Conservation (phyloP, 2,888 invertebrate genomes). For the Temnothorax rugatulus region DNA sequence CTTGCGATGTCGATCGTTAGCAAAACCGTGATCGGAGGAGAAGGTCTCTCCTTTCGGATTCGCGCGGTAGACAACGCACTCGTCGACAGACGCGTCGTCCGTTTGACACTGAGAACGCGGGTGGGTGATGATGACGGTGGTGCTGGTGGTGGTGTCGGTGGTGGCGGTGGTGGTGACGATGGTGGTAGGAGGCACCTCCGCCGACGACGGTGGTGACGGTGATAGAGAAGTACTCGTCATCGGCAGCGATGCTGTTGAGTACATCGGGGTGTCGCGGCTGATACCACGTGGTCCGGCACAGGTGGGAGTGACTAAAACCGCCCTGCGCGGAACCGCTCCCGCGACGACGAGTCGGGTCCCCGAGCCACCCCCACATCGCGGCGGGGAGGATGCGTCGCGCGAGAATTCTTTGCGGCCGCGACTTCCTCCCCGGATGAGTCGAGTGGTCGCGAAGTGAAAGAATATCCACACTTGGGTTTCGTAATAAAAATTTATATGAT, state of each 20-base stretch:
- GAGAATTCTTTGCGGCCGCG: conserved; percentile 1
- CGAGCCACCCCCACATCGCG: conserved; percentile 20
- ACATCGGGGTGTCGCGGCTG: conserved; percentile 31
- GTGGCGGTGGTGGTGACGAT: conserved; percentile 51
- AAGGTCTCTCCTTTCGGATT: conserved; percentile 48
- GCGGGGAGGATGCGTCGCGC: background rate
- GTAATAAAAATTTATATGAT: background rate
- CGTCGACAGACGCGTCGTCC: conserved; percentile 60
- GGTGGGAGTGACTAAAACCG: conserved; percentile 82
- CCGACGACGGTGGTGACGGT: conserved; percentile 53
- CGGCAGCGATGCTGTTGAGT: conserved; percentile 27
- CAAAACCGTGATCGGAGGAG: conserved; percentile 46
- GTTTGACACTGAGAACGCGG: conserved; percentile 63
- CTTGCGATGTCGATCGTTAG: background rate
- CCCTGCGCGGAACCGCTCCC: conserved; percentile 70
- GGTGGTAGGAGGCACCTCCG: conserved; percentile 57
- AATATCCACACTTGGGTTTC: background rate
- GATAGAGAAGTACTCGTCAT: conserved; percentile 31
- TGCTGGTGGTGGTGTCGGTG: conserved; percentile 45
- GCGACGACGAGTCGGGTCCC: conserved; percentile 8
- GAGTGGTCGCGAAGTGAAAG: background rate
- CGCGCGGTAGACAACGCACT: conserved; percentile 57
- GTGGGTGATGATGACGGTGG: conserved; percentile 53
- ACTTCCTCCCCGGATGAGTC: background rate
- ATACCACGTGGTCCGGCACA: conserved; percentile 76